Conservation (phyloP, 2,113 vertebrate genomes). For the Antidorcas marsupialis region DNA sequence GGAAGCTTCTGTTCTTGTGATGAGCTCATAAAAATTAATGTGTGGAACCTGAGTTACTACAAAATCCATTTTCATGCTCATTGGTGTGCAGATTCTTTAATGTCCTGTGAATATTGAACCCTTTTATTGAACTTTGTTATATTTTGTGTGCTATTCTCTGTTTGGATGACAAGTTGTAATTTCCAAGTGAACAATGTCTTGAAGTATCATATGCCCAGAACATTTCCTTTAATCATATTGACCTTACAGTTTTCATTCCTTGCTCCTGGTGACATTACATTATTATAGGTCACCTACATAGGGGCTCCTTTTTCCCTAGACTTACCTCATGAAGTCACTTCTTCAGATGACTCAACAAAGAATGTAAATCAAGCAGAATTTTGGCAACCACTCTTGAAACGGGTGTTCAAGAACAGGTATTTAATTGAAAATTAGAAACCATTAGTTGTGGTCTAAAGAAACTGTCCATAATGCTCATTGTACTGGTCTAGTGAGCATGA, state of each 20-base stretch:
- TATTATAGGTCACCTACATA: background rate
- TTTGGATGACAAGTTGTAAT: background rate
- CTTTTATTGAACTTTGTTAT: background rate
- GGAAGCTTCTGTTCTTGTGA: background rate
- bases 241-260: background rate
- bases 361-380: conserved; percentile 40
- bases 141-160: background rate
- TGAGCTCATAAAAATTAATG: background rate
- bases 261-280: background rate
- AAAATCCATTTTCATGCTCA: background rate
- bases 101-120: background rate
- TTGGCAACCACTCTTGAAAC: background rate
- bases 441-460: background rate
- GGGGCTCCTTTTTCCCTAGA: conserved; percentile 34
- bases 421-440: conserved; percentile 6
- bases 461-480: background rate
- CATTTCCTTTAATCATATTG: background rate
- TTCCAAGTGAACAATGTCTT: background rate
- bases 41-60: background rate
- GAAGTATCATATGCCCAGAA: background rate
- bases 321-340: background rate
- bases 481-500: background rate
- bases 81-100: background rate
- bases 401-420: conserved; percentile 21
- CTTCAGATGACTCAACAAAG: conserved; percentile 13